Evolutionary conservation across 2,113 vertebrate genomes (phyloP).

Genomic region (Sakesphorus luctuosus): DNA sequence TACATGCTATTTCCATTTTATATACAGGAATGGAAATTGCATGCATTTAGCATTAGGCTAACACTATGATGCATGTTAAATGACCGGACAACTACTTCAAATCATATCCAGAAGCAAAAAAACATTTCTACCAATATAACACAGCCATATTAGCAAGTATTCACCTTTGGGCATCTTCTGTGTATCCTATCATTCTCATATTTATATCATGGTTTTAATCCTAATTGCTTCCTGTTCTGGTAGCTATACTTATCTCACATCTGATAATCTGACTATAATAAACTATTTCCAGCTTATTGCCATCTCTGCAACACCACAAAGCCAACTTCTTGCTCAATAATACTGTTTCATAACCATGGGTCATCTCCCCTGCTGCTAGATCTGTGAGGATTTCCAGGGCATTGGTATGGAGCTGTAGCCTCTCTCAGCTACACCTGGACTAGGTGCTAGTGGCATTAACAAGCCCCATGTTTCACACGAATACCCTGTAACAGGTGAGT

Average conservation of each 20-base stretch:
- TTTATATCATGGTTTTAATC: not conserved
- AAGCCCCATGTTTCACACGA: fast-evolving
- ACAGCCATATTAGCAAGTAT: not conserved
- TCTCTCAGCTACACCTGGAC: not conserved
- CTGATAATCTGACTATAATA: not conserved
- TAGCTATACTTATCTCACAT: not conserved
- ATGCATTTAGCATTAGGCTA: not conserved
- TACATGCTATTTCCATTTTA: not conserved
- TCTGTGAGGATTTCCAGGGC: not conserved
- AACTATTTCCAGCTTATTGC: not conserved
- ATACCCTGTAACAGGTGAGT: not conserved
- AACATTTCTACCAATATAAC: not conserved
- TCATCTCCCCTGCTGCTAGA: not conserved
- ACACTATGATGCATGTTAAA: not conserved
- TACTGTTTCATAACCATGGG: not conserved
- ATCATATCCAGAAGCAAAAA: not conserved
- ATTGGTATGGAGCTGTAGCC: not conserved
- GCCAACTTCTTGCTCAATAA: not conserved
- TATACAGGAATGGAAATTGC: not conserved
- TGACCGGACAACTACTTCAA: not conserved
- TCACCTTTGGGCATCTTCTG: not conserved
- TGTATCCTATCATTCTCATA: not conserved
- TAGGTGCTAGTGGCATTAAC: not conserved
- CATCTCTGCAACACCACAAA: not conserved
- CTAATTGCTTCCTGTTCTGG: not conserved